phyloP scores from a whole-genome alignment of 2,797 vertebrate genomes.

The Limnodromus scolopaceus region DNA sequence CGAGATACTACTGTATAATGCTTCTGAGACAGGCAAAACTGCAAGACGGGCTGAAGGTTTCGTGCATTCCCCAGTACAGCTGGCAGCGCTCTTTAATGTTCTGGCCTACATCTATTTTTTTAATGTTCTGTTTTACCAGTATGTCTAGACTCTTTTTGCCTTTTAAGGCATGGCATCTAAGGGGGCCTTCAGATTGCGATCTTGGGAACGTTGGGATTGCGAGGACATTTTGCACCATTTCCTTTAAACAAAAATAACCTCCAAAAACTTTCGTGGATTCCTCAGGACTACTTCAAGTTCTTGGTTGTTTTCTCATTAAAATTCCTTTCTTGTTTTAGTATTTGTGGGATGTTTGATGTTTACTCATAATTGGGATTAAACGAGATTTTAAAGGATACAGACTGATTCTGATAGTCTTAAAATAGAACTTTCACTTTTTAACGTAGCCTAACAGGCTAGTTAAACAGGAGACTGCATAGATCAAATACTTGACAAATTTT shows the following conservation, averaged over 20 bases:
- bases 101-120: background rate
- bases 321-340: conserved; percentile 50
- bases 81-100: background rate
- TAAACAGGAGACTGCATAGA: background rate
- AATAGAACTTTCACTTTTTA: background rate
- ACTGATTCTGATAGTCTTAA: background rate
- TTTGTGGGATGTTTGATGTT: conserved; percentile 36
- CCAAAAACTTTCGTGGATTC: background rate
- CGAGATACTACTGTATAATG: background rate
- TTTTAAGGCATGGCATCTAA: conserved; percentile 72
- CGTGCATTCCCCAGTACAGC: background rate
- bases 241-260: conserved; percentile 26
- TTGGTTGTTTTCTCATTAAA: conserved; percentile 53
- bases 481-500: background rate
- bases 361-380: conserved; percentile 18
- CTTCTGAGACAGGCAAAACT: background rate
- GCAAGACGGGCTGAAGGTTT: background rate
- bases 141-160: conserved; percentile 57
- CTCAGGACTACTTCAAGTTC: background rate
- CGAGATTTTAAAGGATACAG: background rate
- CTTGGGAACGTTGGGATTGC: conserved; percentile 43
- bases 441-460: background rate
- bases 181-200: conserved; percentile 37
- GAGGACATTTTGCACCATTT: conserved; percentile 56
- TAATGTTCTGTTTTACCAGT: conserved; percentile 20